Conservation (phyloP, 2,797 vertebrate species). For the Sparidentex hasta region DNA sequence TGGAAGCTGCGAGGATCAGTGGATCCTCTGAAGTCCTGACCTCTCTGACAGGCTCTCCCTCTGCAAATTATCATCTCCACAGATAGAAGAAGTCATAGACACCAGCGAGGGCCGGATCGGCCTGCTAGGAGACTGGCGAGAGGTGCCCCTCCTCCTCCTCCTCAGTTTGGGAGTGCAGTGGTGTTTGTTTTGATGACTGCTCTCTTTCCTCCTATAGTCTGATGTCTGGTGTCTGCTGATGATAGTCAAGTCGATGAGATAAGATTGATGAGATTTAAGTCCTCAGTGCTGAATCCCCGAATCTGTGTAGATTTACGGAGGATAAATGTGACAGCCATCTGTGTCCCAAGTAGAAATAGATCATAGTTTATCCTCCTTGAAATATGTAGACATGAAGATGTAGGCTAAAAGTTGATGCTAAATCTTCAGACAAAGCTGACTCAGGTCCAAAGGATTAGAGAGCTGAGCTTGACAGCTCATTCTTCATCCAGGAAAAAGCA, state of each 20-base stretch:
- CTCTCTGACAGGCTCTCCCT: constrained; percentile 65
- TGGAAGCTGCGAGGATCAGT: background rate
- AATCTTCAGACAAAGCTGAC: background rate
- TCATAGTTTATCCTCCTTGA: background rate
- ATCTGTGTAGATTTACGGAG: constrained; percentile 9
- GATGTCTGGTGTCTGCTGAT: constrained; percentile 2
- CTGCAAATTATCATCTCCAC: constrained; percentile 66
- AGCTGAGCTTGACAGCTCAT: background rate
- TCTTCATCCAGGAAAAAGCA: background rate
- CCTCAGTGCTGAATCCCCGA: constrained; percentile 5
- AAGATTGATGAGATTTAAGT: constrained; percentile 8
- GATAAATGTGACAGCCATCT: background rate
- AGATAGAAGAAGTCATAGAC: constrained; percentile 88
- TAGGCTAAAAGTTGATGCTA: background rate
- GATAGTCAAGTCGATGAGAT: constrained; percentile 1
- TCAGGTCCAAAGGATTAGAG: background rate
- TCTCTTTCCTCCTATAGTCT: constrained; percentile 42
- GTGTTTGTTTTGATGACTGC: constrained; percentile 56
- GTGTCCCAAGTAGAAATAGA: background rate
- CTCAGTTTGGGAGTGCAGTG: constrained; percentile 78
- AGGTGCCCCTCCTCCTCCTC: constrained; percentile 79
- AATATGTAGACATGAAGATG: background rate
- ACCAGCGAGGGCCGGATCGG: constrained; percentile 87
- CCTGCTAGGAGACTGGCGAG: constrained; percentile 88
- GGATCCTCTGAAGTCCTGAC: constrained; percentile 12